Percentiles rank a stretch among this genome's conserved stretches.
Conservation (phyloP, 2,888 invertebrate species). For the Deilephila elpenor region DNA sequence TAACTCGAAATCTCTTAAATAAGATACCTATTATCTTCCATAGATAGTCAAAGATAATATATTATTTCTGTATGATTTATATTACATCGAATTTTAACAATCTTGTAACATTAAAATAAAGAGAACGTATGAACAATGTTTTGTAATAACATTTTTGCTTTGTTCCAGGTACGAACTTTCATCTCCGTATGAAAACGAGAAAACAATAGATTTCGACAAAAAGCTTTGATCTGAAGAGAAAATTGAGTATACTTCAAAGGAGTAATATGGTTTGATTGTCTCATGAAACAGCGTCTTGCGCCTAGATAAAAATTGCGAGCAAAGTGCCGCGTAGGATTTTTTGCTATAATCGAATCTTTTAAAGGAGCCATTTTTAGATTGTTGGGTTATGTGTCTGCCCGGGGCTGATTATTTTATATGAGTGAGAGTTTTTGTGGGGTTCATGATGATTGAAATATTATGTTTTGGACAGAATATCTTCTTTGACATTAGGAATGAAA, state of each 20-base stretch:
- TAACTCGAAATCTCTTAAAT: too few relatives aligned
- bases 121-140: too few relatives aligned
- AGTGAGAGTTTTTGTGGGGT: too few relatives aligned
- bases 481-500: too few relatives aligned
- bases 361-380: neutral
- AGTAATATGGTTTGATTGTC: slow-evolving; percentile 8
- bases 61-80: too few relatives aligned
- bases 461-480: too few relatives aligned
- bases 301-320: slow-evolving; percentile 10
- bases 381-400: neutral
- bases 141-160: neutral
- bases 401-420: neutral
- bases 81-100: too few relatives aligned
- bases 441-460: too few relatives aligned
- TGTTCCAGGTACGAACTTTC: slow-evolving; percentile 16
- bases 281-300: slow-evolving; percentile 7
- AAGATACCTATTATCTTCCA: too few relatives aligned
- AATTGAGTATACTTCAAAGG: slow-evolving; percentile 7
- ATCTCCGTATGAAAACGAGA: neutral
- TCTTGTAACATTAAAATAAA: too few relatives aligned
- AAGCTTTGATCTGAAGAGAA: slow-evolving; percentile 5
- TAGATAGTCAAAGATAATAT: too few relatives aligned
- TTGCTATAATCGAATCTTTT: neutral
- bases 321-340: neutral
- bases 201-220: neutral